Evolutionary conservation across 2,888 invertebrate genomes (phyloP), one percentile per base, ranked within the genome.

Genomic region (Erebia aethiops): DNA sequence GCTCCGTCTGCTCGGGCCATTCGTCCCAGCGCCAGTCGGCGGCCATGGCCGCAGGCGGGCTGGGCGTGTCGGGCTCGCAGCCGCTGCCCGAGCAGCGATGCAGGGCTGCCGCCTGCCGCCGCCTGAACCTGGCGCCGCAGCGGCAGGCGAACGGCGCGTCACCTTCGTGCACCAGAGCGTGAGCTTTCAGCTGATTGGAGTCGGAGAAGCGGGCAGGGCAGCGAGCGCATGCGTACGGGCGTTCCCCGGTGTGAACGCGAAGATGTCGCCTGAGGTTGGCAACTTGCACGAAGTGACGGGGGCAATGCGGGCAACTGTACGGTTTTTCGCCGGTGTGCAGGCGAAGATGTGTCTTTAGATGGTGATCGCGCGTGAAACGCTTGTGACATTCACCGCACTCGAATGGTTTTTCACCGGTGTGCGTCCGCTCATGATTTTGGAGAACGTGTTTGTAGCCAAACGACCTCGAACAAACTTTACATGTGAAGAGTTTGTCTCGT

Each of bases 391-490:
- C 97, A 46, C 96, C 96, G 82, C 98, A 98, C 85, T 98, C 97
- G 91, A 98, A 98, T 0, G 98, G 98, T 82, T 98, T 98, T 85
- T 98, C 98, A 0, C 98, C 98, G 0, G 98, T 98, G 87, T 98
- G 98, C 0, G 98, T 98, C 78, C 98, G 95, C 83, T 98, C 98
- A 89, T 98, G 98, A 85, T 98, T 98, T 89, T 98, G 98, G 65
- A 98, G 93, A 21, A 98, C 98, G 89, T 98, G 98, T 84, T 98
- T 98, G 94, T 98, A 98, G 63, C 98, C 98, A 83, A 98, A 98
- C 13, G 97, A 97, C 77, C 98, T 95, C 73, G 96, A 96, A 92
- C 98, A 98, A 62, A 97, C 93, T 80, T 96, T 96, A 88, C 98
- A 98, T 35, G 97, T 97, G 90, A 98, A 98, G 71, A 97, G 96